Evolutionary conservation across 1,140 invertebrate genomes (phyloP).

Genomic region (Brachionus paranguensis): DNA sequence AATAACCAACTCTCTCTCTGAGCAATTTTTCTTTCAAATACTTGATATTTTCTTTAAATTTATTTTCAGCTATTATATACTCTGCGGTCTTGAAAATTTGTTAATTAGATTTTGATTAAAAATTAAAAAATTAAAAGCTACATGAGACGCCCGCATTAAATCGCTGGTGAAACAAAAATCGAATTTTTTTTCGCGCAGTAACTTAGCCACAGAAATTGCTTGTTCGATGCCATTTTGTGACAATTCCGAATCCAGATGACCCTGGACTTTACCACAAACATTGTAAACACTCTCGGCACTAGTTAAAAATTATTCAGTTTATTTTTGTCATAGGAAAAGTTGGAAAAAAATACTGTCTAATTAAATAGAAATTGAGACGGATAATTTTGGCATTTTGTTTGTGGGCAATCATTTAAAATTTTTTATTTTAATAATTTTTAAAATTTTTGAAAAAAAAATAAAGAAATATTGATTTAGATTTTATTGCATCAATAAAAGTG

Average conservation of each 20-base stretch:
- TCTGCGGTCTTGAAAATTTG: not conserved
- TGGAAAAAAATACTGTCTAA: not conserved
- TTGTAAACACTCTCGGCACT: conserved; percentile 25
- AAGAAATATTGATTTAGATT: not conserved
- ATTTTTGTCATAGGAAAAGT: not conserved
- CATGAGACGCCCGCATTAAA: not conserved
- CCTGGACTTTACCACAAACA: not conserved
- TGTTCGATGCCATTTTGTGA: not conserved
- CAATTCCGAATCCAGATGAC: not conserved
- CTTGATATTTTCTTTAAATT: not conserved
- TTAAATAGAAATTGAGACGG: not conserved
- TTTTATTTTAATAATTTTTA: not conserved
- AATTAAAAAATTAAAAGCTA: not conserved
- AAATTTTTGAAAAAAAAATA: not conserved
- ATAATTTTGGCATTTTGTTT: not conserved
- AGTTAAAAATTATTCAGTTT: not conserved
- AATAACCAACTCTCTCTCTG: not conserved
- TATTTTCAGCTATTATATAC: not conserved
- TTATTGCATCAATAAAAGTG: not conserved
- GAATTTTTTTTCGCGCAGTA: not conserved
- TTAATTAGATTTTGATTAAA: not conserved
- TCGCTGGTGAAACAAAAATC: conserved; percentile 10
- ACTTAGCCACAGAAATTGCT: not conserved
- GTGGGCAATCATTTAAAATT: not conserved
- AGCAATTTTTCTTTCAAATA: conserved; percentile 10